Evolutionary conservation across 2,888 invertebrate species (phyloP).

Genomic region (Andrena marginata): DNA sequence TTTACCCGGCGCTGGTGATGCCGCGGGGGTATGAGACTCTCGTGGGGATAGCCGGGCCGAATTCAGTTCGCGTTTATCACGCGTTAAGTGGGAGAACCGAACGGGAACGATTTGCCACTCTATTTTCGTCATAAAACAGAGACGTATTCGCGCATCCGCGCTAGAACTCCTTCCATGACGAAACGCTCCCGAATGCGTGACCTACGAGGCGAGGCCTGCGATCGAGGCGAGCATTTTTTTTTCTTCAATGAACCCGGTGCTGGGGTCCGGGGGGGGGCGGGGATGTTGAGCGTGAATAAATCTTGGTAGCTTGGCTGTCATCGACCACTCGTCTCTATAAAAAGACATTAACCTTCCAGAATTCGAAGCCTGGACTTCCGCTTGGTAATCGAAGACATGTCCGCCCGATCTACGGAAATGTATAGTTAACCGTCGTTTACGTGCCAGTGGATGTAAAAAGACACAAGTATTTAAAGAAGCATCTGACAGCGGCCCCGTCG

Average conservation of each 20-base stretch:
- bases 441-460: too few relatives aligned
- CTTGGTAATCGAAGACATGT: too few relatives aligned
- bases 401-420: too few relatives aligned
- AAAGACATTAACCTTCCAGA: too few relatives aligned
- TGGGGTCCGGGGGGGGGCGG: too few relatives aligned
- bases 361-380: too few relatives aligned
- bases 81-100: slow-evolving; percentile 22
- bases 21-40: not conserved
- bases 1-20: not conserved
- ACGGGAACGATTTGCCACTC: slow-evolving; percentile 41
- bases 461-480: too few relatives aligned
- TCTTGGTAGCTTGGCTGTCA: too few relatives aligned
- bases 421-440: too few relatives aligned
- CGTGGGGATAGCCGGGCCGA: not conserved
- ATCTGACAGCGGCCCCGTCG: too few relatives aligned
- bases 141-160: slow-evolving; percentile 36
- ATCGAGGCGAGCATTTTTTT: not conserved
- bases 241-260: not conserved
- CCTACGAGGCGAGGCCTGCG: slow-evolving; percentile 4
- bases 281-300: too few relatives aligned
- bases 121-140: slow-evolving; percentile 58
- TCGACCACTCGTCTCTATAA: too few relatives aligned
- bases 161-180: slow-evolving; percentile 25
- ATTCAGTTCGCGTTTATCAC: slow-evolving; percentile 15
- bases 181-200: slow-evolving; percentile 28